Evolutionary conservation across 2,797 vertebrate genomes (phyloP).

Genomic region (Cottoperca gobio): DNA sequence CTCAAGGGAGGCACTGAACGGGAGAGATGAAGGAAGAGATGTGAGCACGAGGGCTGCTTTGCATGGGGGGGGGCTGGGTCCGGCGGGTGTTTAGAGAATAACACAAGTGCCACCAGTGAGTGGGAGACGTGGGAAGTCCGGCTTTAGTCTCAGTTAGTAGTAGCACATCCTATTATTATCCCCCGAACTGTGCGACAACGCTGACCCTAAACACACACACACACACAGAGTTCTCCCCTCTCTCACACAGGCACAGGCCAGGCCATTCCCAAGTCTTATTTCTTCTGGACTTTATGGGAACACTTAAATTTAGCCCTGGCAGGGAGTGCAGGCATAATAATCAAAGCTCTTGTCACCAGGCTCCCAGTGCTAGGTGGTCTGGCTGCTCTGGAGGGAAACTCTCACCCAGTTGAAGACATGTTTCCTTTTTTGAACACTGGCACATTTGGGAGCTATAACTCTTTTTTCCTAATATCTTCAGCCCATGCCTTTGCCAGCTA

Average conservation of each 20-base stretch:
- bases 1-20: slow-evolving; percentile 70
- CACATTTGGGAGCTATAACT: slow-evolving; percentile 21
- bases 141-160: slow-evolving; percentile 77
- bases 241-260: slow-evolving; percentile 78
- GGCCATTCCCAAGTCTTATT: slow-evolving; percentile 86
- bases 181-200: slow-evolving; percentile 81
- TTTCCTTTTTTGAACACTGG: slow-evolving; percentile 40
- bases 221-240: slow-evolving; percentile 73
- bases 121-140: slow-evolving; percentile 86
- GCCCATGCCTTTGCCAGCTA: slow-evolving; percentile 1
- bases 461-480: slow-evolving; percentile 21
- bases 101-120: slow-evolving; percentile 80
- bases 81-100: slow-evolving; percentile 73
- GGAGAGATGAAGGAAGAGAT: slow-evolving; percentile 50
- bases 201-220: slow-evolving; percentile 83
- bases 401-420: slow-evolving; percentile 64
- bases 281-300: slow-evolving; percentile 87
- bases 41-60: slow-evolving; percentile 38
- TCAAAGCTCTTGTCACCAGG: slow-evolving; percentile 82
- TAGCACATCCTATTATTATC: slow-evolving; percentile 88
- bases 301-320: slow-evolving; percentile 87
- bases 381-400: slow-evolving; percentile 68
- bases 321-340: slow-evolving; percentile 85
- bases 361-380: slow-evolving; percentile 85
- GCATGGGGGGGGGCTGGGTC: slow-evolving; percentile 17